A percentile compares a stretch with the other conserved stretches of the same genome.
These are phyloP conservation scores for Equus quagga DNA, from an alignment of 2,113 vertebrate species.

Conservation along the genomic window DNA sequence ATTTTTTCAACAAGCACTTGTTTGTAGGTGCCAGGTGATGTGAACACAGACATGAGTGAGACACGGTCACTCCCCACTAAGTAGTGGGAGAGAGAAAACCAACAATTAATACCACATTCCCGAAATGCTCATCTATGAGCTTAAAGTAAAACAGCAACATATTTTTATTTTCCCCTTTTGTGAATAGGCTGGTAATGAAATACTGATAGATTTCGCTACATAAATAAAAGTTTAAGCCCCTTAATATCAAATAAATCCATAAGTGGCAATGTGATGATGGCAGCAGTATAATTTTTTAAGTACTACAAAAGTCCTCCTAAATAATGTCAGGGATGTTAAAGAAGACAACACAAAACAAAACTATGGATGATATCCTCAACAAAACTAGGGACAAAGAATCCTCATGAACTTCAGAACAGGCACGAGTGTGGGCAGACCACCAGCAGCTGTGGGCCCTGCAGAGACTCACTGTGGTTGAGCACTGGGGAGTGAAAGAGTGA, in stretches of 20 bases:
- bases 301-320: not conserved
- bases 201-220: not conserved
- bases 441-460: not conserved
- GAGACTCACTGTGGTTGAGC: rapidly evolving
- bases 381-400: not conserved
- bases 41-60: not conserved
- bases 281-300: not conserved
- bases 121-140: not conserved
- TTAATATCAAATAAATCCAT: not conserved
- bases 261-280: not conserved
- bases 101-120: not conserved
- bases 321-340: not conserved
- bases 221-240: not conserved
- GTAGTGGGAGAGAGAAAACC: not conserved
- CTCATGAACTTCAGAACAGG: not conserved
- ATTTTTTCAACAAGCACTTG: not conserved
- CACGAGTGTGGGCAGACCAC: not conserved
- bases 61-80: not conserved
- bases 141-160: not conserved
- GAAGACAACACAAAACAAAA: not conserved
- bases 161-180: conserved; percentile 23
- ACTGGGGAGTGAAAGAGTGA: not conserved
- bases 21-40: not conserved
- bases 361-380: not conserved
- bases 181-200: not conserved